Percentiles rank a stretch among this genome's conserved stretches.
Evolutionary conservation across 2,113 vertebrate genomes (phyloP).

Genomic region (Ovis canadensis): DNA sequence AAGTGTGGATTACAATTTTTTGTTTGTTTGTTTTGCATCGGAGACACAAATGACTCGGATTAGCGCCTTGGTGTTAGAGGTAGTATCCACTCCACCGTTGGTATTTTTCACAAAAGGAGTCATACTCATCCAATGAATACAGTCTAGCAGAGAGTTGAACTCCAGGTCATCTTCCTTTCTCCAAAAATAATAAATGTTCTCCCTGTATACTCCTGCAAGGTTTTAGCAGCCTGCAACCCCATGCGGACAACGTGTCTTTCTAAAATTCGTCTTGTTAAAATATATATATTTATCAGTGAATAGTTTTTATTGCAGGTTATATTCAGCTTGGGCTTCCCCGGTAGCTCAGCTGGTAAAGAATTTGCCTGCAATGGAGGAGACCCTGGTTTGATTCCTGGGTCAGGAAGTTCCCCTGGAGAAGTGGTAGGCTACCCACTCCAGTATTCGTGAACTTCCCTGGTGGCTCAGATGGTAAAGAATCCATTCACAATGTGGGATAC

Average conservation of each 20-base stretch:
- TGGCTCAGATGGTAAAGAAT: background rate
- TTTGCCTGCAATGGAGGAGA: background rate
- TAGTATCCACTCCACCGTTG: background rate
- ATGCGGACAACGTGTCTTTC: background rate
- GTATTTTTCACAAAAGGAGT: background rate
- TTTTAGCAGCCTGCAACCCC: background rate
- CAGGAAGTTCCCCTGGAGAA: background rate
- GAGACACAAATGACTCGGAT: background rate
- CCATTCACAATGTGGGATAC: background rate
- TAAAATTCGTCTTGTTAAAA: background rate
- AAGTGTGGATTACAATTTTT: background rate
- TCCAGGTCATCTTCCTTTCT: background rate
- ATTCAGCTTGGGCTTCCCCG: background rate
- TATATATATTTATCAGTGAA: background rate
- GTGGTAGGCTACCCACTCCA: background rate
- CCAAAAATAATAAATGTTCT: background rate
- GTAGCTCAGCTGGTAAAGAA: background rate
- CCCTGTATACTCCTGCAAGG: background rate
- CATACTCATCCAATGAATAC: too few relatives aligned
- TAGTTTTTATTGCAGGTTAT: slow-evolving; percentile 5
- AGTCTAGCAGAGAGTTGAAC: background rate
- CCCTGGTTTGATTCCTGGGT: background rate
- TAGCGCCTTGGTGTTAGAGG: background rate
- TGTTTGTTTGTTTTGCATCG: background rate
- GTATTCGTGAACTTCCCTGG: background rate